Conservation (phyloP, 2,888 invertebrate species). For the Hanleya hanleyi region DNA sequence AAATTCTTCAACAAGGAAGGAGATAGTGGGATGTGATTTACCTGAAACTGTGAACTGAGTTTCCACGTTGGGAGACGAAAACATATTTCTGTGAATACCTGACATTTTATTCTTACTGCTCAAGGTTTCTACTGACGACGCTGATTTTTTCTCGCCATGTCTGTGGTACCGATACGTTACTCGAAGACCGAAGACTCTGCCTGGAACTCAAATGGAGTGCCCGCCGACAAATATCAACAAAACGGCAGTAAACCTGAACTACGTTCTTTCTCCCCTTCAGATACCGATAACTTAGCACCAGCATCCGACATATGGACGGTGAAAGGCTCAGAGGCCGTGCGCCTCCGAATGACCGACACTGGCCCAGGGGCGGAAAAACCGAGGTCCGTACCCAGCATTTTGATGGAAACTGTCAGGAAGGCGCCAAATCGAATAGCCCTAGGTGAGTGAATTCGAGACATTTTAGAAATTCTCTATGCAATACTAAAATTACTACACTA, state of each 20-base stretch:
- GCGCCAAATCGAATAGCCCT: conserved; percentile 53
- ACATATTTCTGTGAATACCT: no score
- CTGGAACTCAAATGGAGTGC: no score
- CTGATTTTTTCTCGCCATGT: neutral
- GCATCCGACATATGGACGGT: conserved; percentile 42
- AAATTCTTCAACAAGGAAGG: no score
- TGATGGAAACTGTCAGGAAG: conserved; percentile 49
- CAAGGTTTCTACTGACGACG: no score
- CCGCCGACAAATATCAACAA: neutral
- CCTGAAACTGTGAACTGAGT: no score
- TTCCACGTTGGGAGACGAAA: no score
- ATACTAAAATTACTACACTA: no score
- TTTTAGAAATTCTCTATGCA: no score
- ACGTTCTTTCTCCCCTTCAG: conserved; percentile 38
- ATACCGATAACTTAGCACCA: conserved; percentile 47
- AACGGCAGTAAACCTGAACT: neutral
- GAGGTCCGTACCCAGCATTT: conserved; percentile 50
- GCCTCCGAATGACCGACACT: conserved; percentile 46
- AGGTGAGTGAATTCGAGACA: conserved; percentile 42
- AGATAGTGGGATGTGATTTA: no score
- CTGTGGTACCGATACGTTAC: neutral
- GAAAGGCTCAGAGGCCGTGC: conserved; percentile 47
- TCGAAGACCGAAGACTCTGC: neutral
- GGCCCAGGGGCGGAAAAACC: conserved; percentile 48
- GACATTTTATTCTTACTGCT: no score